Percentiles rank a stretch among this genome's conserved stretches.
These are phyloP conservation scores for Centropyge bicolor DNA, from an alignment of 2,797 vertebrate genomes.

Conservation along the genomic window DNA sequence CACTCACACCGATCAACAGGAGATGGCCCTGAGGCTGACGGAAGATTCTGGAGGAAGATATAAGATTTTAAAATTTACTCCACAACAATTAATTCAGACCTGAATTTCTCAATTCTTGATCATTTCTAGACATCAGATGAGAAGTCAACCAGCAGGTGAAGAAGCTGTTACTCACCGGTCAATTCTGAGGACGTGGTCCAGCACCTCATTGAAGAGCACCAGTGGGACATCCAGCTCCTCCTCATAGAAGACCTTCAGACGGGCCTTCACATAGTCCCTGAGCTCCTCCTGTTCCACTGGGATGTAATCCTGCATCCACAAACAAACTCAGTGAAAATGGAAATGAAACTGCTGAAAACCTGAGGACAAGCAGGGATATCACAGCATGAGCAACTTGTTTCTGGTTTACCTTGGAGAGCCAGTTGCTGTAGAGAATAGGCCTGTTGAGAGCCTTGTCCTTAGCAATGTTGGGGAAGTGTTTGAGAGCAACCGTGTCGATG, in stretches of 20 bases:
- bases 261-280: conserved; percentile 97
- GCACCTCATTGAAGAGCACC: conserved; percentile 97
- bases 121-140: neutral
- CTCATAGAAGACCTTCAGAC: conserved; percentile 98
- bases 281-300: conserved; percentile 99
- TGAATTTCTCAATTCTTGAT: neutral
- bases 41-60: conserved; percentile 91
- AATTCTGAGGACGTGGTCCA: conserved; percentile 97
- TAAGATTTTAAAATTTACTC: neutral
- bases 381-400: neutral
- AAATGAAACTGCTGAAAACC: neutral
- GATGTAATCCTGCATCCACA: conserved; percentile 92
- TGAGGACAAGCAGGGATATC: neutral
- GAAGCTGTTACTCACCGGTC: conserved; percentile 87
- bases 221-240: conserved; percentile 98
- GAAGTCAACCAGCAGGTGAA: neutral
- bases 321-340: conserved; percentile 14
- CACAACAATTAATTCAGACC: neutral
- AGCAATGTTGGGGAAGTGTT: conserved; percentile 99
- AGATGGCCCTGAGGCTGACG: conserved; percentile 98
- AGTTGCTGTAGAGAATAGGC: conserved; percentile 99
- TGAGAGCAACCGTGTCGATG: conserved; percentile 95
- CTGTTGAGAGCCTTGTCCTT: conserved; percentile 94
- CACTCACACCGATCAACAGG: conserved; percentile 97
- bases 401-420: conserved; percentile 94